Evolutionary conservation across 2,113 vertebrate species (phyloP).

Genomic region (Serinus canaria): DNA sequence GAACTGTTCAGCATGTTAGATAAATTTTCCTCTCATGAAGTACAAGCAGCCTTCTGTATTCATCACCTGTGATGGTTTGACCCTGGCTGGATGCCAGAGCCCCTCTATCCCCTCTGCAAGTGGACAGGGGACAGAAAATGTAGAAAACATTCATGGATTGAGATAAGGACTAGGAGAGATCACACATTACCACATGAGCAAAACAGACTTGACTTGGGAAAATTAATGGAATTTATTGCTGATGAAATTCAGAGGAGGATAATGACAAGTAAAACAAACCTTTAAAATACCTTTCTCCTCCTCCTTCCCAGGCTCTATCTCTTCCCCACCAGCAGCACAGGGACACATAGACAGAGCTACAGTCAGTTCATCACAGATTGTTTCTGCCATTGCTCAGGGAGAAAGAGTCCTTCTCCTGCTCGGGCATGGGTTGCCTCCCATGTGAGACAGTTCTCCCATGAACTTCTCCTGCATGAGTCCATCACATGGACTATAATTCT

Average conservation of each 20-base stretch:
- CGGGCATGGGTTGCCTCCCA: fast-evolving
- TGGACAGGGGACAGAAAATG: not conserved
- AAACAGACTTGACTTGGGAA: not conserved
- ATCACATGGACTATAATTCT: not conserved
- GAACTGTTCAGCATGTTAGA: not conserved
- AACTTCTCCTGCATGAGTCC: not conserved
- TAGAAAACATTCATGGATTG: fast-evolving
- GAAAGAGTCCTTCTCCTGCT: not conserved
- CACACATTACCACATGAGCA: not conserved
- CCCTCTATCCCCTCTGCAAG: not conserved
- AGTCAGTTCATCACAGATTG: not conserved
- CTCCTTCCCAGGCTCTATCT: not conserved
- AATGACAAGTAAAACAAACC: not conserved
- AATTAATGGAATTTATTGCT: not conserved
- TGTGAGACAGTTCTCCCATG: not conserved
- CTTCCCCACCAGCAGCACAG: not conserved
- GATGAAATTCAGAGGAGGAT: not conserved
- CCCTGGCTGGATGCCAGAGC: not conserved
- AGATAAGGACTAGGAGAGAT: not conserved
- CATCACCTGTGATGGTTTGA: not conserved
- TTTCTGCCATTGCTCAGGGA: not conserved
- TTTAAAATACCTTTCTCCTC: not conserved
- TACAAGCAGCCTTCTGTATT: not conserved
- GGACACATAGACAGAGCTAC: not conserved
- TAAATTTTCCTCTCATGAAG: not conserved